Conservation (phyloP, 2,113 vertebrate genomes). For the Corythaixoides concolor region DNA sequence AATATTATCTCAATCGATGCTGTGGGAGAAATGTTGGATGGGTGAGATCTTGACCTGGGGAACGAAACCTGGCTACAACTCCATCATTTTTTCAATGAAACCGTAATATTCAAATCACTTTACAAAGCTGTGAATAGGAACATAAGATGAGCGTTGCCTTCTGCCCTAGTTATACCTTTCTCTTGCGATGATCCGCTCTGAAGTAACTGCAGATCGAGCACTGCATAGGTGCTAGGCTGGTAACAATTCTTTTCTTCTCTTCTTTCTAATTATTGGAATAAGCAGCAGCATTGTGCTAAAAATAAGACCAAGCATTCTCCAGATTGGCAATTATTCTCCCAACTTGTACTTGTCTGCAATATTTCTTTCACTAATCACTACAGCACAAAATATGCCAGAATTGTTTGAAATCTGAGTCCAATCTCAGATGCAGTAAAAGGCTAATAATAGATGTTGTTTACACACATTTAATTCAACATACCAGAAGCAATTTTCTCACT, state of each 20-base stretch:
- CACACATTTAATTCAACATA: conserved; percentile 53
- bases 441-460: conserved; percentile 11
- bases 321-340: neutral
- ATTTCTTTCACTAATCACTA: neutral
- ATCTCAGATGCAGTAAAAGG: neutral
- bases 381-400: neutral
- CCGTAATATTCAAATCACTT: neutral
- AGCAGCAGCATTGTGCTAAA: neutral
- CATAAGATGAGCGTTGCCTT: neutral
- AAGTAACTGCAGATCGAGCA: neutral
- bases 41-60: neutral
- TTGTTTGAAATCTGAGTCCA: neutral
- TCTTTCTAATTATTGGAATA: neutral
- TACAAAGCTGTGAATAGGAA: neutral
- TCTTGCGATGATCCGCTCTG: neutral
- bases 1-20: accelerated
- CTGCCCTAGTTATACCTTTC: neutral
- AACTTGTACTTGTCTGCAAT: neutral
- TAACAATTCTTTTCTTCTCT: neutral
- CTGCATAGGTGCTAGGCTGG: neutral
- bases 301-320: neutral
- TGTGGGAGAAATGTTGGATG: neutral
- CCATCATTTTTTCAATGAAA: neutral
- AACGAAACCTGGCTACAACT: neutral
- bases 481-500: conserved; percentile 50